Conservation (phyloP, 2,113 vertebrate genomes). For the Dromiciops gliroides region DNA sequence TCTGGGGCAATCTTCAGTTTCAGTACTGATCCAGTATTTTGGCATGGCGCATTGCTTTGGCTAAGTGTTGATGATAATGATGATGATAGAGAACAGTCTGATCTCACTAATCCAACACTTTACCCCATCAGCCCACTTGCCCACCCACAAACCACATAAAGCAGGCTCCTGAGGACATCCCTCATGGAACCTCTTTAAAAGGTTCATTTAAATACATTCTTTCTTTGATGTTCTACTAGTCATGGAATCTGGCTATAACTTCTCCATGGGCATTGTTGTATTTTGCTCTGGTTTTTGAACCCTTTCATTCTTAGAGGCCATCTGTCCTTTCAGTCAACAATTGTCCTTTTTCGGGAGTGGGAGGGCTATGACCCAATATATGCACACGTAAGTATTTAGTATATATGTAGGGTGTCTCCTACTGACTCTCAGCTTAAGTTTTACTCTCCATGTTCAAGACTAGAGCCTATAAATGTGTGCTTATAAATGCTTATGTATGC, state of each 20-base stretch:
- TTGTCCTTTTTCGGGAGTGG: not conserved
- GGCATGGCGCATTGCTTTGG: not conserved
- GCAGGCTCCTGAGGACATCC: not conserved
- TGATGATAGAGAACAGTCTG: not conserved
- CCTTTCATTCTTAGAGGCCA: not conserved
- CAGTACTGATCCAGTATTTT: not conserved
- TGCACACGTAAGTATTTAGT: not conserved
- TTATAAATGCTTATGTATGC: not conserved
- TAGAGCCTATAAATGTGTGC: not conserved
- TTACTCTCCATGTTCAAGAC: not conserved
- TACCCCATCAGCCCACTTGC: not conserved
- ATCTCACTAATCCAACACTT: not conserved
- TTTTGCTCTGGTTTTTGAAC: not conserved
- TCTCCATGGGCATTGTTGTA: not conserved
- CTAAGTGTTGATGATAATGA: not conserved
- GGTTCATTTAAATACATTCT: not conserved
- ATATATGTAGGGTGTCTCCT: not conserved
- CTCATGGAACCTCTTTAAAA: not conserved
- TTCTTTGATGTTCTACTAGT: not conserved
- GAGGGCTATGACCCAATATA: not conserved
- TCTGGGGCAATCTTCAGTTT: not conserved
- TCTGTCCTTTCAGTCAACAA: conserved; percentile 9
- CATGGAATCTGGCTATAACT: conserved; percentile 17
- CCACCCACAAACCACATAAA: not conserved
- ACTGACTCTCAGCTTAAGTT: not conserved